Conservation (phyloP, 2,888 invertebrate genomes). For the Idaea dimidiata region DNA sequence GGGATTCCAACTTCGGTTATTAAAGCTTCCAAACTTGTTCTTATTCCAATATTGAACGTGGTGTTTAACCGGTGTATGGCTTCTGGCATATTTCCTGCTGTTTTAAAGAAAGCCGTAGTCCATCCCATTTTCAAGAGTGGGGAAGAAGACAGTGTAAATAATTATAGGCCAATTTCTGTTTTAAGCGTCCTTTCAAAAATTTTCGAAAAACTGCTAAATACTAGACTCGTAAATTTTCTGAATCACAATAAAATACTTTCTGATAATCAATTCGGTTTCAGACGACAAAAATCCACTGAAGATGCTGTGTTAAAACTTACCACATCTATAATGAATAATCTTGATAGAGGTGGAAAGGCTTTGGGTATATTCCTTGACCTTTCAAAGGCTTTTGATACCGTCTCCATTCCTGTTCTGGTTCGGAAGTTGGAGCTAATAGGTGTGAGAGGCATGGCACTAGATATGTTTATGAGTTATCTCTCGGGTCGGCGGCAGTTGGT, state of each 20-base stretch:
- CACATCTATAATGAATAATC: neutral
- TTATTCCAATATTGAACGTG: conserved; percentile 10
- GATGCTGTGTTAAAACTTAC: conserved; percentile 9
- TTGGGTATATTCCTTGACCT: neutral
- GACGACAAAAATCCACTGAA: conserved; percentile 8
- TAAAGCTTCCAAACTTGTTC: conserved; percentile 6
- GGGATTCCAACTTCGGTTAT: conserved; percentile 8
- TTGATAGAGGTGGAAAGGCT: neutral
- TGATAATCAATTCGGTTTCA: conserved; percentile 11
- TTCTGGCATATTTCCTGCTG: conserved; percentile 18
- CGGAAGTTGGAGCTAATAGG: too few species aligned
- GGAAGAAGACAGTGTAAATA: conserved; percentile 17
- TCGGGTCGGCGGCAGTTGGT: too few species aligned
- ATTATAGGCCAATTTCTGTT: conserved; percentile 26
- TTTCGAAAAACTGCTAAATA: conserved; percentile 21
- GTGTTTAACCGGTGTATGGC: conserved; percentile 14
- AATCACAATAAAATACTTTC: conserved; percentile 9
- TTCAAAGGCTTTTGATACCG: too few species aligned
- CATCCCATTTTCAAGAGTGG: conserved; percentile 22
- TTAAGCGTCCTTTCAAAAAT: conserved; percentile 21
- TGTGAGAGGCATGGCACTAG: too few species aligned
- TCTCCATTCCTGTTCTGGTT: too few species aligned
- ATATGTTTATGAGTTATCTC: too few species aligned
- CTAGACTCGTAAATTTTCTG: conserved; percentile 7
- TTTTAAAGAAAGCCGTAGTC: conserved; percentile 21